phyloP scores from a whole-genome alignment of 2,888 invertebrate genomes.

The Drosophila diplacantha region DNA sequence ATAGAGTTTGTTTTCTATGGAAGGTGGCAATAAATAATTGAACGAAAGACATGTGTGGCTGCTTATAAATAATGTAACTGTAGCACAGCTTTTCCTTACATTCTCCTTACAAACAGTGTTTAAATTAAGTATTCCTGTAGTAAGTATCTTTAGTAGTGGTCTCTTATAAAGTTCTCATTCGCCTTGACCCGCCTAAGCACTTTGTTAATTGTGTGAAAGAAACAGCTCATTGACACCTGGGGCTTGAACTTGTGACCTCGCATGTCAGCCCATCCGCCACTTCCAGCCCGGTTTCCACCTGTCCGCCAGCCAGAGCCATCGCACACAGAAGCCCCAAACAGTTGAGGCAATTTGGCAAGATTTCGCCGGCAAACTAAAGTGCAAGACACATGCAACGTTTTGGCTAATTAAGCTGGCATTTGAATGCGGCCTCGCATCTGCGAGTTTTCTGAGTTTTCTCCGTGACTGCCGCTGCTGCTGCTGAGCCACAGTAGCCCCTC shows the following conservation, averaged over 20 bases:
- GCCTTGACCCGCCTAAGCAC: constrained; percentile 26
- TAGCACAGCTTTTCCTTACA: neutral
- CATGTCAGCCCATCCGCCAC: constrained; percentile 44
- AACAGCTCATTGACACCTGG: constrained; percentile 33
- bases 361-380: constrained; percentile 53
- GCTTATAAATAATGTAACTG: neutral
- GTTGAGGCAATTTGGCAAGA: constrained; percentile 48
- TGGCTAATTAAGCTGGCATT: constrained; percentile 65
- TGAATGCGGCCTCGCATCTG: constrained; percentile 37
- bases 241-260: constrained; percentile 46
- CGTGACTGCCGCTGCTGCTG: constrained; percentile 25
- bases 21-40: constrained; percentile 13
- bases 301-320: constrained; percentile 12
- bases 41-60: neutral
- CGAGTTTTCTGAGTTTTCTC: constrained; percentile 13
- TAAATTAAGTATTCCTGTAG: neutral
- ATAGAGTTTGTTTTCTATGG: constrained; percentile 9
- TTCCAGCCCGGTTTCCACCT: constrained; percentile 25
- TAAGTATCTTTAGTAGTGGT: neutral
- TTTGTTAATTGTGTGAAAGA: constrained; percentile 46
- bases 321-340: constrained; percentile 4
- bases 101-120: neutral
- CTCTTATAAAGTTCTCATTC: neutral
- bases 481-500: constrained; percentile 63
- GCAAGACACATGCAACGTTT: constrained; percentile 66